Evolutionary conservation across 2,888 invertebrate genomes (phyloP), one percentile per base, ranked within the genome.

Genomic region (Nomada goodeniana): DNA sequence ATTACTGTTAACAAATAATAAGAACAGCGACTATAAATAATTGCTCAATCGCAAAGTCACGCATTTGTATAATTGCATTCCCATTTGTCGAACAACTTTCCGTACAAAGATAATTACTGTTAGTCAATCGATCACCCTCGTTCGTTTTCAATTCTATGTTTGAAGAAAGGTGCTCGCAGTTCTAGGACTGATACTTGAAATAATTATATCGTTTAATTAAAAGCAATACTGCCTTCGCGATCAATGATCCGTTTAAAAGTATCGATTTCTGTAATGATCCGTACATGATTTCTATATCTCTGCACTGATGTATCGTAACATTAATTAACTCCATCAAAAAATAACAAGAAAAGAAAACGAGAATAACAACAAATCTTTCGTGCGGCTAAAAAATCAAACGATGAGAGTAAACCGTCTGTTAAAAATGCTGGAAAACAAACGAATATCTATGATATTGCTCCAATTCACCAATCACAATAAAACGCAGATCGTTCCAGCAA

Each of bases 11-110:
- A 47, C 15, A n/a, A 9, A 47, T 36, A 50, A 59, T 59, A 5
- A 18, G 2, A 44, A 76, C 11, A 52, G 59, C 4, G 59, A 60
- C n/a, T 23, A 61, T 72, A 77, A 36, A 59, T 26, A 59, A 26
- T 73, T 68, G n/a, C 29, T 74, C 7, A 67, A 59, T 47, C 47
- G 23, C n/a, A 23, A 59, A 7, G 23, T 42, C 36, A 42, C 13
- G 23, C 47, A 57, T 53, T 72, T 47, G 53, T 36, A 23, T 11
- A 47, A 76, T 72, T 47, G 47, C 15, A 67, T 29, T 29, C 13
- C 20, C 2, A 23, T 20, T 26, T 42, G 68, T 53, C 13, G 13
- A 53, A 3, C 4, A 50, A 42, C 2, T 42, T 61, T 42, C 9
- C 7, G 23, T 20, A 63, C 18, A 23, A 9, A 23, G 18, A 63